Conservation (phyloP, 2,113 vertebrate genomes). For the Chaetura pelagica region DNA sequence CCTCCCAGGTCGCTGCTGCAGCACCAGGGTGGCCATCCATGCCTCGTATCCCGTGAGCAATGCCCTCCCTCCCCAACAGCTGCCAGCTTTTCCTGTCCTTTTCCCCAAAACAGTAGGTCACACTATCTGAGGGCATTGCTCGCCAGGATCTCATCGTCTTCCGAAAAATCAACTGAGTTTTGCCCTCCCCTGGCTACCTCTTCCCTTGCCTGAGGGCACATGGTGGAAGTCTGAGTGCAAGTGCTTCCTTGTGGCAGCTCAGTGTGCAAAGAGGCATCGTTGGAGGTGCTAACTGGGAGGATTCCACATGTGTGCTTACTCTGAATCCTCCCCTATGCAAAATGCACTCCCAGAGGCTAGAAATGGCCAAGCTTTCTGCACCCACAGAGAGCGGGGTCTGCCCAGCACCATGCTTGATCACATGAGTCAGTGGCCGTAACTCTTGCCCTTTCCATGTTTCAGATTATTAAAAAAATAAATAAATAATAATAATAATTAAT, state of each 20-base stretch:
- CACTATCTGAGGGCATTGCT: conserved; percentile 64
- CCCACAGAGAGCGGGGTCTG: neutral
- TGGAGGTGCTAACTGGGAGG: neutral
- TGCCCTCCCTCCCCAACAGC: conserved; percentile 61
- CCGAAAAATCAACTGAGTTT: conserved; percentile 36
- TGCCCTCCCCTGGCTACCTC: conserved; percentile 35
- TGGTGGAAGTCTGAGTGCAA: neutral
- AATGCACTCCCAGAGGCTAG: neutral
- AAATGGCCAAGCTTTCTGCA: neutral
- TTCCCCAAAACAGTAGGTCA: conserved; percentile 19
- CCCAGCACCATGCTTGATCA: neutral
- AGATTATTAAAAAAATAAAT: neutral
- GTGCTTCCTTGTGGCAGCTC: neutral
- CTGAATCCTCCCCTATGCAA: neutral
- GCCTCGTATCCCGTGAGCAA: conserved; percentile 66
- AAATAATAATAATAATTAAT: neutral
- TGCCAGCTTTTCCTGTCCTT: neutral
- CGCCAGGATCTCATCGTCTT: conserved; percentile 45
- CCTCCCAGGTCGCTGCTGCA: conserved; percentile 44
- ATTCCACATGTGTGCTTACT: neutral
- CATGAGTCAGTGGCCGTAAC: neutral
- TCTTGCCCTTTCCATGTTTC: neutral
- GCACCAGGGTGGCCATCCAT: neutral
- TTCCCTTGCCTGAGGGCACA: conserved; percentile 43
- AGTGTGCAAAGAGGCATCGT: neutral